Evolutionary conservation across 2,888 invertebrate genomes (phyloP).

Genomic region (Eubasilissa splendida): DNA sequence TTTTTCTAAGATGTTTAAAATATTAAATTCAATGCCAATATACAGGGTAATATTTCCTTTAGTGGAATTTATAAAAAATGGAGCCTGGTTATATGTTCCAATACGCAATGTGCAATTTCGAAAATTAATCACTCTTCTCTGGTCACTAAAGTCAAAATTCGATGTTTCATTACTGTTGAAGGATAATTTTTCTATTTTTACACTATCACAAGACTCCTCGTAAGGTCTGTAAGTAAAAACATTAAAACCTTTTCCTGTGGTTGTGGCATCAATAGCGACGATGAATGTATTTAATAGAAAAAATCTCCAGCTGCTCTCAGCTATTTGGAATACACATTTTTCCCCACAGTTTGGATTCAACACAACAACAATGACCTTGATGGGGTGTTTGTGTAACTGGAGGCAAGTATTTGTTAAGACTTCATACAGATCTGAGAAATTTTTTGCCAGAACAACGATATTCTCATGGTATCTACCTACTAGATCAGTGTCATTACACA

Average conservation of each 20-base stretch:
- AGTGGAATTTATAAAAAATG: not conserved
- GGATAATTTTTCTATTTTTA: not conserved
- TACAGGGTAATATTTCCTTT: not conserved
- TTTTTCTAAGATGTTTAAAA: slow-evolving; percentile 7
- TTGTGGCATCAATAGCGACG: not conserved
- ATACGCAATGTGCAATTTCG: not conserved
- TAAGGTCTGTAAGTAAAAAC: slow-evolving; percentile 20
- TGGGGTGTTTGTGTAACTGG: not conserved
- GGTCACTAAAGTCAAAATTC: not conserved
- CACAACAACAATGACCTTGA: not conserved
- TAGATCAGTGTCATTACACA: not conserved
- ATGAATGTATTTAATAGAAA: slow-evolving; percentile 10
- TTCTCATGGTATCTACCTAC: not conserved
- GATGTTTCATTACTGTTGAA: not conserved
- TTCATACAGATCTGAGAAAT: not conserved
- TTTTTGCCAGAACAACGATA: not conserved
- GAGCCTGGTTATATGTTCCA: not conserved
- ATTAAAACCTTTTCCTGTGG: not conserved
- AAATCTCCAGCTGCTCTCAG: slow-evolving; percentile 20
- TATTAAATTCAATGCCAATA: not conserved
- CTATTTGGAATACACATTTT: not conserved
- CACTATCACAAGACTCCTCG: not conserved
- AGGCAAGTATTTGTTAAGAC: slow-evolving; percentile 21
- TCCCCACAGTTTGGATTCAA: slow-evolving; percentile 20
- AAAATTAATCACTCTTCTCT: not conserved